phyloP scores from a whole-genome alignment of 2,888 invertebrate genomes.

The Pteria penguin region DNA sequence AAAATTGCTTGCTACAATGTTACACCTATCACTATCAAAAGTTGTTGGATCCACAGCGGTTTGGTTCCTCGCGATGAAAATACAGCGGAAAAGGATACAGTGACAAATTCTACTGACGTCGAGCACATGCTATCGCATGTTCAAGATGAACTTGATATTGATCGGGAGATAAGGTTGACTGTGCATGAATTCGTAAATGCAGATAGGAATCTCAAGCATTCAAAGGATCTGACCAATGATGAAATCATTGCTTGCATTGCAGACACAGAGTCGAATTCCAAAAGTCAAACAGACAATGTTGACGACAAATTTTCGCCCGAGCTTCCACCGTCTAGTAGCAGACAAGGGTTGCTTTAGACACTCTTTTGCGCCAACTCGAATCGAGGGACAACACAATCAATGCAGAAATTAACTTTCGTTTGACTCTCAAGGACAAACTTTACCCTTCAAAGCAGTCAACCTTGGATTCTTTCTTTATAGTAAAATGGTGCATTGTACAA shows the following conservation, averaged over 20 bases:
- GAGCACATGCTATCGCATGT: background rate
- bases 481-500: too few species aligned
- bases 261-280: too few species aligned
- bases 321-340: too few species aligned
- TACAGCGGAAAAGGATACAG: background rate
- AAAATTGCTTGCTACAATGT: constrained; percentile 4
- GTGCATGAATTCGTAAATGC: background rate
- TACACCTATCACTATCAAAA: background rate
- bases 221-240: background rate
- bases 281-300: background rate
- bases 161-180: background rate
- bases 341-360: background rate
- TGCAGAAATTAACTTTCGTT: background rate
- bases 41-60: constrained; percentile 7
- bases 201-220: background rate
- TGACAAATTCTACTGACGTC: background rate
- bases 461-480: background rate
- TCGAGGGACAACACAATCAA: background rate
- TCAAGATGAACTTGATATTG: background rate
- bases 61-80: background rate
- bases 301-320: too few species aligned
- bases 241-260: background rate
- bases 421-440: background rate
- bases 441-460: background rate
- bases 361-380: background rate